A percentile compares a stretch with the other conserved stretches of the same genome.
Evolutionary conservation across 2,113 vertebrate genomes (phyloP).

Genomic region (Tricholaema leucomelas): DNA sequence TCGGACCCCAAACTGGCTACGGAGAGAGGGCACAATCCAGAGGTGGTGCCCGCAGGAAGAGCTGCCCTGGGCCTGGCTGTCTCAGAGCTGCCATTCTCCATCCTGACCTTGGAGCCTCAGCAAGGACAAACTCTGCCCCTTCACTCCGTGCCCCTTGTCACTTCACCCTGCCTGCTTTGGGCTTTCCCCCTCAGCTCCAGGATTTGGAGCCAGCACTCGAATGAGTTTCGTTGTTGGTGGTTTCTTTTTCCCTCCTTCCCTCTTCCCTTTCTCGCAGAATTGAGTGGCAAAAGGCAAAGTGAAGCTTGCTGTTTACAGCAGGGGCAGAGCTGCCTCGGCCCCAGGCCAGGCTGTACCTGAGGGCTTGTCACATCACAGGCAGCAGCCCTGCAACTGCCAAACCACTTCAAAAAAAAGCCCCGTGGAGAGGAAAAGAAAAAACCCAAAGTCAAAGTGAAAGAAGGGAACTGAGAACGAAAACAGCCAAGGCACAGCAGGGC

Average conservation of each 20-base stretch:
- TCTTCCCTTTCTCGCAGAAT: neutral
- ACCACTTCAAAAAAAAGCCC: conserved; percentile 55
- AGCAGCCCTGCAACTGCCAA: neutral
- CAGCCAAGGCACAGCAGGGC: neutral
- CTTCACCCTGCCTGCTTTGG: neutral
- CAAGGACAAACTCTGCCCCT: neutral
- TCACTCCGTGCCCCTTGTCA: neutral
- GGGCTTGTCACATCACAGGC: neutral
- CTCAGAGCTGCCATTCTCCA: neutral
- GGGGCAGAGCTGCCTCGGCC: neutral
- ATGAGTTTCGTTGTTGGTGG: neutral
- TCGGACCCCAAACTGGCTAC: neutral
- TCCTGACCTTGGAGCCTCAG: neutral
- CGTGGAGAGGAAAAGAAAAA: neutral
- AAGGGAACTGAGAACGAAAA: conserved; percentile 49
- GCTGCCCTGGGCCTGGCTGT: neutral
- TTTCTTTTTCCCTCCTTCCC: neutral
- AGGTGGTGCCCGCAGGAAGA: neutral
- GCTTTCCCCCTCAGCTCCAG: neutral
- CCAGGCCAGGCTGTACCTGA: neutral
- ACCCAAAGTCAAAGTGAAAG: neutral
- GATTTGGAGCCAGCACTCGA: neutral
- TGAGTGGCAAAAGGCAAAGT: neutral
- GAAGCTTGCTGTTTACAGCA: conserved; percentile 8
- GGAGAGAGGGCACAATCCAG: neutral